Base-by-base conservation (phyloP, 2,888 invertebrate species). In the Cryptus armator region DNA sequence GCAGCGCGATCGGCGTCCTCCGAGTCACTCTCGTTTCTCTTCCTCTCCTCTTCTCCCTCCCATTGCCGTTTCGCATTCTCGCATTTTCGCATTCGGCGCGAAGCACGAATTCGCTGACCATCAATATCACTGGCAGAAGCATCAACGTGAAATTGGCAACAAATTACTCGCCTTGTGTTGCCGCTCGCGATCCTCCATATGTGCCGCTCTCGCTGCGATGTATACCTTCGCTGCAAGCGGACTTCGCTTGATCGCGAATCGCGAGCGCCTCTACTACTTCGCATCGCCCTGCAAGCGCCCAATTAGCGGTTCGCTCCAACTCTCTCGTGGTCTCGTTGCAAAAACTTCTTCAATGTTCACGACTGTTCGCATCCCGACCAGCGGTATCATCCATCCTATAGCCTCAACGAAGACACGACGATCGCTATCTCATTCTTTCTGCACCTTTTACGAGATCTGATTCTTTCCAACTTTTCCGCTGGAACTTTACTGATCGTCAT, bases 91-190 rank as follows among this genome's bases (percentile, higher is more conserved):
- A 83, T 81, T 53, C 84, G 83, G 81, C 81, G 87, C 86, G 77
- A 88, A 88, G 82, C 81, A 67, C 82, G 83, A 87, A 87, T 84
- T 87, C 84, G 53, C 29, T 64, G 83, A 70, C 86, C 87, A 86
- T 87, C 86, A 86, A 87, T 87, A 87, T 86, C 84, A 78, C 82
- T 67, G 64, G n/a, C 59, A 78, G 81, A 84, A 81, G 87, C 89
- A 90, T 91, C 90, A 89, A 89, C 91, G 91, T 88, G 90, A 91
- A 91, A 92, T 92, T 91, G 91, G 90, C 90, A 92, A 91, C 91
- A 92, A 92, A 92, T 92, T 92, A 91, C 91, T 89, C 88, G 84
- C 68, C 85, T 79, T 86, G 81, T 88, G 74, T 79, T 43, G 64
- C 62, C 16, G 14, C 37, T 37, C 37, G 37, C 37, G 37, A 37